A percentile compares a stretch with the other conserved stretches of the same genome.
phyloP scores from a whole-genome alignment of 2,113 vertebrate genomes.

The Psammodynastes pulverulentus region DNA sequence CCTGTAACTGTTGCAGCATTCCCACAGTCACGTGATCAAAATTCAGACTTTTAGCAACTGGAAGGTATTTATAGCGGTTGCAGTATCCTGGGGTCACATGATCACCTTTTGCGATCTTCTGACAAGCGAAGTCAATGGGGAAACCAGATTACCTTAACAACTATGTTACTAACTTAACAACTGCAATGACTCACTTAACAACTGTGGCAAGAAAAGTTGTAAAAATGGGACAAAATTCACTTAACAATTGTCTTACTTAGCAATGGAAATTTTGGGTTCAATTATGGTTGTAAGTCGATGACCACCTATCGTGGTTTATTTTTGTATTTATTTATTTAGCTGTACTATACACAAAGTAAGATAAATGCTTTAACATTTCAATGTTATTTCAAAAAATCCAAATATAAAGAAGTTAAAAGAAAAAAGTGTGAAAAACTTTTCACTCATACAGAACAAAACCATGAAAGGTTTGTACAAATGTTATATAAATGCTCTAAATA shows the following conservation, averaged over 20 bases:
- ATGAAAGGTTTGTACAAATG: neutral
- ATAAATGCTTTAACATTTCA: neutral
- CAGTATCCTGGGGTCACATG: neutral
- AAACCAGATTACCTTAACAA: neutral
- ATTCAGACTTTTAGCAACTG: neutral
- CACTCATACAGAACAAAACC: neutral
- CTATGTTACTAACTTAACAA: neutral
- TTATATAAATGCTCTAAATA: neutral
- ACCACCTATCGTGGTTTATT: neutral
- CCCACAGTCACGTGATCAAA: neutral
- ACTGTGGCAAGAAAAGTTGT: neutral
- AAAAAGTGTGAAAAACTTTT: neutral
- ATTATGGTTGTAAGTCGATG: neutral
- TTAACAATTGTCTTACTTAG: neutral
- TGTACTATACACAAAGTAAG: neutral
- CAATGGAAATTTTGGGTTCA: neutral
- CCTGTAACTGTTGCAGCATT: neutral
- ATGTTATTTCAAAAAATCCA: conserved; percentile 8
- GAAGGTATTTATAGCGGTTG: neutral
- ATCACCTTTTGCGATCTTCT: neutral
- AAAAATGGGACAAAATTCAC: neutral
- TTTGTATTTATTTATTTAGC: conserved; percentile 17
- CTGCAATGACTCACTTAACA: neutral
- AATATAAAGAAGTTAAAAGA: neutral
- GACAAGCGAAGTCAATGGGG: neutral